Base-by-base conservation (phyloP, 2,888 invertebrate species). In the Exocentrus adspersus region DNA sequence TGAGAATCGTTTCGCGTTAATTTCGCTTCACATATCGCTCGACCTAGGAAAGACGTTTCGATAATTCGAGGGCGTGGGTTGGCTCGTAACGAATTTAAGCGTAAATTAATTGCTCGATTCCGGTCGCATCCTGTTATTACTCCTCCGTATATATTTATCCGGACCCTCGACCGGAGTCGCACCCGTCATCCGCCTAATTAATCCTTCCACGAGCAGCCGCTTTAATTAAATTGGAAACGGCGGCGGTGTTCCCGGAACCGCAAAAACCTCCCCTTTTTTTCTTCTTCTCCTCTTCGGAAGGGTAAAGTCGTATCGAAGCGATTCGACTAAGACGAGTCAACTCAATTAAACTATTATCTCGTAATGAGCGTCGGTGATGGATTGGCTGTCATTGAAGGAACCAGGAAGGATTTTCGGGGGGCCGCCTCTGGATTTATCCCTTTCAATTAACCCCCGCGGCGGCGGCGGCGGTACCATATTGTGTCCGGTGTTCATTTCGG, bases 151-250 rank as follows among this genome's bases (percentile, higher is more conserved):
- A 77, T 77, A 78, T 78, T 78, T 79, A 78, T 79, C 73, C 72
- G 75, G 71, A 74, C 72, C 75, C 76, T 71, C 68, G 63, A 64
- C 69, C 68, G 73, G 74, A 76, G 77, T 77, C 74, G 76, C 77
- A 74, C 76, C 79, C 77, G 77, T 78, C 78, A 78, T 77, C 78
- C 73, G 74, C 77, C 78, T 79, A 79, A 79, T 79, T 79, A 79
- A 79, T 79, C 78, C 78, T 77, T 76, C 75, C 74, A 75, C 77
- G 76, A 79, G 78, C 77, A 78, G 77, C 77, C 74, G 76, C 75
- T 78, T 79, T 79, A 79, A 79, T 79, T 79, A 79, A 79, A 79
- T 79, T 78, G 77, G 77, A 78, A 79, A 77, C 78, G 76, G 77
- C 78, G 76, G 77, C 77, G 76, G 72, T 75, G 76, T 78, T 76